These are phyloP conservation scores for Sturnira hondurensis DNA, from an alignment of 2,113 vertebrate species.

Conservation along the genomic window DNA sequence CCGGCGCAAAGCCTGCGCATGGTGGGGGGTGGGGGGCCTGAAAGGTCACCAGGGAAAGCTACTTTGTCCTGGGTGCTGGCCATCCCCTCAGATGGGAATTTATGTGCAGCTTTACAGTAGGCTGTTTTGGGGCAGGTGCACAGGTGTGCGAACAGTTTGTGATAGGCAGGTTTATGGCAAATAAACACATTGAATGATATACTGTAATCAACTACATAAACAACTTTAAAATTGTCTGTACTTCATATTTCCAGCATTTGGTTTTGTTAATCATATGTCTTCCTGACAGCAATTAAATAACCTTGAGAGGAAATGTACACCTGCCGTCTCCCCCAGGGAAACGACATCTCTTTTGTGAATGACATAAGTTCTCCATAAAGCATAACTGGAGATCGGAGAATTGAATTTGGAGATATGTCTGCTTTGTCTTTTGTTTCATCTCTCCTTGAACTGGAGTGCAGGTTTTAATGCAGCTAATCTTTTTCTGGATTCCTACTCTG, in stretches of 20 bases:
- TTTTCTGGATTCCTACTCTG: conserved; percentile 23
- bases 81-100: not conserved
- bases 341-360: conserved; percentile 71
- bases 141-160: conserved; percentile 72
- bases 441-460: conserved; percentile 38
- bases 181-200: conserved; percentile 72
- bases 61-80: not conserved
- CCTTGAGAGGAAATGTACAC: conserved; percentile 54
- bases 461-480: conserved; percentile 46
- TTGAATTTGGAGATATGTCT: conserved; percentile 55
- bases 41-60: not conserved
- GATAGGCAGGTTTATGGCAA: conserved; percentile 71
- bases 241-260: conserved; percentile 72
- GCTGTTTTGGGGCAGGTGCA: conserved; percentile 28
- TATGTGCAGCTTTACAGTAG: not conserved
- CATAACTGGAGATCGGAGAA: conserved; percentile 59
- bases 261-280: conserved; percentile 72
- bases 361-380: conserved; percentile 73
- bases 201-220: conserved; percentile 76
- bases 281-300: conserved; percentile 73
- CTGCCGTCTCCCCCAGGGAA: conserved; percentile 60
- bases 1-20: no score
- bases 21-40: not conserved
- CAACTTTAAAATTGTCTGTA: conserved; percentile 75
- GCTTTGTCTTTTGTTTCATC: conserved; percentile 52